phyloP scores from a whole-genome alignment of 2,888 invertebrate genomes.

The Epirrhoe tristata region DNA sequence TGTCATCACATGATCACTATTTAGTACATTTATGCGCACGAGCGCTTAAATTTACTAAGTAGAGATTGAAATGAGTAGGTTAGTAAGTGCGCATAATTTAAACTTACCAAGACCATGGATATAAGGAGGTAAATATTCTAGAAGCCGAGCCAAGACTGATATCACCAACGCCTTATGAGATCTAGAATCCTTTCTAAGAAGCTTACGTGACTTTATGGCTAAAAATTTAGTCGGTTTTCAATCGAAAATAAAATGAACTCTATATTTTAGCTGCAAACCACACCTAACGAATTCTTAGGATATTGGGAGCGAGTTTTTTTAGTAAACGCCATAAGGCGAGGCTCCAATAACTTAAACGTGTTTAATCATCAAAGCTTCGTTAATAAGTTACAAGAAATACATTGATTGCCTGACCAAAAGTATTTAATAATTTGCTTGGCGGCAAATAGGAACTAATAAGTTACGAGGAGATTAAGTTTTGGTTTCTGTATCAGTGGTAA shows the following conservation, averaged over 20 bases:
- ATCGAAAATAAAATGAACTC: conserved; percentile 25
- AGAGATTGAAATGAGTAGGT: too few species aligned
- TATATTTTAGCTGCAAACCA: conserved; percentile 27
- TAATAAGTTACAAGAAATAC: conserved; percentile 25
- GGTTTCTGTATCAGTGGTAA: conserved; percentile 20
- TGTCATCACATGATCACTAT: too few species aligned
- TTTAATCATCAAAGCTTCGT: conserved; percentile 24
- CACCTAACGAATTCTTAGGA: conserved; percentile 32
- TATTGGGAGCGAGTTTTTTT: conserved; percentile 31
- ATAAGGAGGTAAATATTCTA: too few species aligned
- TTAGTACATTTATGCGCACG: too few species aligned
- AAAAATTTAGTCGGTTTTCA: conserved; percentile 23
- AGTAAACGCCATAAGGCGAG: conserved; percentile 17
- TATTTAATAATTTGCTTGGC: conserved; percentile 14
- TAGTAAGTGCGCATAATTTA: too few species aligned
- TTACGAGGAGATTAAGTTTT: conserved; percentile 15
- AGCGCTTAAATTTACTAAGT: too few species aligned
- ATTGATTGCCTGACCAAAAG: conserved; percentile 20
- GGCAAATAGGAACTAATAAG: conserved; percentile 24
- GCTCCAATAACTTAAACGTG: conserved; percentile 25
- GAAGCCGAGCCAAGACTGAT: conserved; percentile 9
- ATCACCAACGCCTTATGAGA: conserved; percentile 11
- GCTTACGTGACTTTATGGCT: conserved; percentile 26
- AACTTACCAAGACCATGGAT: too few species aligned
- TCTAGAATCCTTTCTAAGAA: conserved; percentile 22